phyloP scores from a whole-genome alignment of 2,113 vertebrate genomes.

The Barnardius zonarius region DNA sequence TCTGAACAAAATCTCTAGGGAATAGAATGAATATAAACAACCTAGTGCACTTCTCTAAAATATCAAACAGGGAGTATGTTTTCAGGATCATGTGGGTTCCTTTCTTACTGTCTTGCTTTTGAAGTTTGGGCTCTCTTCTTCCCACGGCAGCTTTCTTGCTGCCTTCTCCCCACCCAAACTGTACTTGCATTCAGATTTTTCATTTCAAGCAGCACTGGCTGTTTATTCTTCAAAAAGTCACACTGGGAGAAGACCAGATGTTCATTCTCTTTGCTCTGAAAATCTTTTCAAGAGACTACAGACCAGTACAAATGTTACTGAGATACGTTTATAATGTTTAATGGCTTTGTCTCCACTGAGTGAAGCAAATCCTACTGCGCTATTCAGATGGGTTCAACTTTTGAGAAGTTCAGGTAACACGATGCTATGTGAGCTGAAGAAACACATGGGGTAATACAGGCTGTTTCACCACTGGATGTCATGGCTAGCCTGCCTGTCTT shows the following conservation, averaged over 20 bases:
- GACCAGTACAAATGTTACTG: background rate
- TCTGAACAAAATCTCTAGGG: background rate
- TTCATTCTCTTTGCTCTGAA: background rate
- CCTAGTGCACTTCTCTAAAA: background rate
- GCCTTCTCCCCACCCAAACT: background rate
- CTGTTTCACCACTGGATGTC: background rate
- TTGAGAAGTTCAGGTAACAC: background rate
- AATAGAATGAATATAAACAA: background rate
- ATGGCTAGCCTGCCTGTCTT: background rate
- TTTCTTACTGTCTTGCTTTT: background rate
- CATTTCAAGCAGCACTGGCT: background rate
- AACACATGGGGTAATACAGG: background rate
- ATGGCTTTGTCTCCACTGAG: background rate
- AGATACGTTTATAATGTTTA: background rate
- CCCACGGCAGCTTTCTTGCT: background rate
- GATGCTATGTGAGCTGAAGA: background rate
- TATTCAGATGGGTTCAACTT: background rate
- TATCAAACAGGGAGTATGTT: background rate
- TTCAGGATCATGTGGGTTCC: background rate
- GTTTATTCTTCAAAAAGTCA: background rate
- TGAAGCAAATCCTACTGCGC: background rate
- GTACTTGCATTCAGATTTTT: background rate
- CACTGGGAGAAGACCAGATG: background rate
- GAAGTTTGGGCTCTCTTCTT: background rate
- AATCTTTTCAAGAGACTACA: background rate